phyloP scores from a whole-genome alignment of 2,113 vertebrate genomes.

The Caranx melampygus region DNA sequence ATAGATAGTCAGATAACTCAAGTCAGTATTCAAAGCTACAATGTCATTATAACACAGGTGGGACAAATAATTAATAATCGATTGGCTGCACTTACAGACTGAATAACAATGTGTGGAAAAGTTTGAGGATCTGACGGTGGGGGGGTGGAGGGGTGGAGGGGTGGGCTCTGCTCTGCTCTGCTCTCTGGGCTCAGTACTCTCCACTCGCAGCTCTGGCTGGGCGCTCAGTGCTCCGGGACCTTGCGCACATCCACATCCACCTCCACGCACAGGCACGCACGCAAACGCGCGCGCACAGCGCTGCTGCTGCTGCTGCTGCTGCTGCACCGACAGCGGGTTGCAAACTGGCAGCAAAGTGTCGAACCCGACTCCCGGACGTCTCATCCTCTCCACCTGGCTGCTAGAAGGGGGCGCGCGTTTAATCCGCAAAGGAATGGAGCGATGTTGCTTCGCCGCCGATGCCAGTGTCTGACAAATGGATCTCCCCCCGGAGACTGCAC shows the following conservation, averaged over 20 bases:
- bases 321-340: slow-evolving; percentile 34
- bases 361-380: slow-evolving; percentile 5
- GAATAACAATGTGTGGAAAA: background rate
- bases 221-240: too few relatives aligned
- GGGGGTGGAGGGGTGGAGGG: too few relatives aligned
- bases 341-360: slow-evolving; percentile 28
- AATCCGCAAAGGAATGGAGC: background rate
- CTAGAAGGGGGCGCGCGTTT: background rate
- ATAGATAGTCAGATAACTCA: too few relatives aligned
- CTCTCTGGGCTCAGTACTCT: too few relatives aligned
- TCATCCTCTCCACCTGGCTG: background rate
- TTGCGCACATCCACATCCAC: background rate
- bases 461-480: background rate
- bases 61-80: too few relatives aligned
- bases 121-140: background rate
- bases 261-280: too few relatives aligned
- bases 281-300: background rate
- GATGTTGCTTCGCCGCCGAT: background rate
- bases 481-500: background rate
- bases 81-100: too few relatives aligned
- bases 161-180: too few relatives aligned
- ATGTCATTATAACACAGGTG: too few relatives aligned
- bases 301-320: slow-evolving; percentile 47
- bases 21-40: too few relatives aligned
- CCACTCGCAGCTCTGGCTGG: too few relatives aligned